Conservation (phyloP, 2,888 invertebrate genomes). For the Meiosimyza decipiens region DNA sequence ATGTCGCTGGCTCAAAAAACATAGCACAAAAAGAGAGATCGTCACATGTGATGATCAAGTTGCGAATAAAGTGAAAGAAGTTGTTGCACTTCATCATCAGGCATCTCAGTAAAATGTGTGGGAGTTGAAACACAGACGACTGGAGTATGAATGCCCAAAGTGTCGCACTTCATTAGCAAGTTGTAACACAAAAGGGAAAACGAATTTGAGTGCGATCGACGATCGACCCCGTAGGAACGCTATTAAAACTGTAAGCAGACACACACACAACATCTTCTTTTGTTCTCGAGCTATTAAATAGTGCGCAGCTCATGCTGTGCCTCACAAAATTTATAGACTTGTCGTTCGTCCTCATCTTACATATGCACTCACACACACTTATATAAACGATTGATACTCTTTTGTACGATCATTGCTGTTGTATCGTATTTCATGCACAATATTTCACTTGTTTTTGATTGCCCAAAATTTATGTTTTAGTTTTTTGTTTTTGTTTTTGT, state of each 20-base stretch:
- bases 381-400: conserved; percentile 3
- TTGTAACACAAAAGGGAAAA: neutral
- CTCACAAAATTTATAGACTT: conserved; percentile 14
- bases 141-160: conserved; percentile 14
- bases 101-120: neutral
- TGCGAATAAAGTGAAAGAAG: neutral
- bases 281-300: neutral
- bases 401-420: neutral
- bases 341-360: conserved; percentile 1
- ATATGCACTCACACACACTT: no score
- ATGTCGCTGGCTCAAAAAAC: neutral
- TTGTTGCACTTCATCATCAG: neutral
- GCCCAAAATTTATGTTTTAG: conserved; percentile 9
- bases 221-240: neutral
- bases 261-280: neutral
- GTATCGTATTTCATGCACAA: conserved; percentile 27
- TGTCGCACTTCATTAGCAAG: conserved; percentile 27
- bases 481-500: neutral
- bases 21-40: neutral
- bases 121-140: neutral
- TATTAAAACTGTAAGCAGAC: conserved; percentile 4
- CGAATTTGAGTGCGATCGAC: neutral
- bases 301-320: neutral
- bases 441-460: conserved; percentile 26
- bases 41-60: conserved; percentile 6